A percentile compares a stretch with the other conserved stretches of the same genome.
phyloP scores from a whole-genome alignment of 30 jellyfish, hydroid and myxozoan species.

The Turritopsis rubra region DNA sequence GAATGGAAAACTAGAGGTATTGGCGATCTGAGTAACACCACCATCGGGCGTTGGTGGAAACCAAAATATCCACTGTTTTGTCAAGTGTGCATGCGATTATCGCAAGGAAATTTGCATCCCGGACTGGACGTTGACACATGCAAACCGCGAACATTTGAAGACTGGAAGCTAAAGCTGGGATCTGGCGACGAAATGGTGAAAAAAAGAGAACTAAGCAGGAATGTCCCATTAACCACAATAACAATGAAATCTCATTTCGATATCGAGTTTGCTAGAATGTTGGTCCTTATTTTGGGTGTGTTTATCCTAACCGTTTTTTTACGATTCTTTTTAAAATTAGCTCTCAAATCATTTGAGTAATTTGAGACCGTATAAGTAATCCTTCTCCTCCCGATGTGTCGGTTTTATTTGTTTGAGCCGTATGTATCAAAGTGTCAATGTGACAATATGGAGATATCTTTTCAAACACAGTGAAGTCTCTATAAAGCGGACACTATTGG shows the following conservation, averaged over 20 bases:
- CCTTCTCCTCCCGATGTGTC: not conserved
- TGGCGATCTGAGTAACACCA: slow-evolving; percentile 77
- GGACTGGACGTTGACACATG: slow-evolving; percentile 85
- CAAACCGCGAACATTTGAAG: slow-evolving; percentile 69
- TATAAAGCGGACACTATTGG: too few species aligned
- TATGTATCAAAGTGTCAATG: too few species aligned
- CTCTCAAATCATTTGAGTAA: not conserved
- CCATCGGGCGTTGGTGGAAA: slow-evolving; percentile 97
- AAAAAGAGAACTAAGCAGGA: not conserved
- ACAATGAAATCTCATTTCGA: not conserved
- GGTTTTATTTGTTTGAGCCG: not conserved
- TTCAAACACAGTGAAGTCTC: too few species aligned
- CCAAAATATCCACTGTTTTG: slow-evolving; percentile 87
- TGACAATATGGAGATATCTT: too few species aligned
- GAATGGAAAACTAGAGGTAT: slow-evolving; percentile 84
- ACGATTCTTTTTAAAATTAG: not conserved
- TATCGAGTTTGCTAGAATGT: not conserved
- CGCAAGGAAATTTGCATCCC: slow-evolving; percentile 86
- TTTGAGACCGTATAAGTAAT: not conserved
- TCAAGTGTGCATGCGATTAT: slow-evolving; percentile 93
- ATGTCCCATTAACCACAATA: too few species aligned
- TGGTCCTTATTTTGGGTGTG: not conserved
- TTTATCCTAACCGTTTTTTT: not conserved
- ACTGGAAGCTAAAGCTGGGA: slow-evolving; percentile 50
- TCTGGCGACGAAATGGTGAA: slow-evolving; percentile 32